phyloP scores from a whole-genome alignment of 2,113 vertebrate genomes.

The Scolopax mira region DNA sequence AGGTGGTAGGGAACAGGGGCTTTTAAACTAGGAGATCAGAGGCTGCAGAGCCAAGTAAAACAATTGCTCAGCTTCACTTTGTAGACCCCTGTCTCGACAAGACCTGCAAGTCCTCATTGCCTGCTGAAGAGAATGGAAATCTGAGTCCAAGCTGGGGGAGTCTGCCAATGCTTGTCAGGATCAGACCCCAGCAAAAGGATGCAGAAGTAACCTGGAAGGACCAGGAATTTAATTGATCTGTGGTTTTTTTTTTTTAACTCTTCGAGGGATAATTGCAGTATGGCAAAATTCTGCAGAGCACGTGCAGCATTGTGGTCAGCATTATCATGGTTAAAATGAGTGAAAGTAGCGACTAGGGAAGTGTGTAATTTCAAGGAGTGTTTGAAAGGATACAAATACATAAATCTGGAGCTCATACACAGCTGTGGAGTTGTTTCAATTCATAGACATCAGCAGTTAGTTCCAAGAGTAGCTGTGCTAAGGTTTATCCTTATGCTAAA shows the following conservation, averaged over 20 bases:
- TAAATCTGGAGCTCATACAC: neutral
- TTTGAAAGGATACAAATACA: neutral
- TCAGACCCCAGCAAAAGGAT: neutral
- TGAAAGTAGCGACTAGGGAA: neutral
- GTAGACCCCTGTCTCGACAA: neutral
- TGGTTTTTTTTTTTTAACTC: no score
- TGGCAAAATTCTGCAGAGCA: neutral
- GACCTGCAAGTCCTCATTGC: neutral
- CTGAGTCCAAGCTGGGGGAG: no score
- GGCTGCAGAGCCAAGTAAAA: constrained; percentile 8
- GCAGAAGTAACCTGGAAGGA: neutral
- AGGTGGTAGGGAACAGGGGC: neutral
- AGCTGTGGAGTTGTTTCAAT: neutral
- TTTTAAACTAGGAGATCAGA: constrained; percentile 5
- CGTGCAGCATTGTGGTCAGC: neutral
- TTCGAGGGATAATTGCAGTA: neutral
- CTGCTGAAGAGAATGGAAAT: neutral
- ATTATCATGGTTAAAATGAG: neutral
- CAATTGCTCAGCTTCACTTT: neutral
- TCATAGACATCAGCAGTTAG: neutral
- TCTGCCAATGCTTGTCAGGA: neutral
- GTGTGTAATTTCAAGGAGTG: neutral
- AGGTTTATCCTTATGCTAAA: neutral
- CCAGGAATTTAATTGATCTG: neutral
- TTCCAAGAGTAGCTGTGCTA: neutral